These are phyloP conservation scores for Eudemis profundana DNA, from an alignment of 2,888 invertebrate species.

Conservation along the genomic window DNA sequence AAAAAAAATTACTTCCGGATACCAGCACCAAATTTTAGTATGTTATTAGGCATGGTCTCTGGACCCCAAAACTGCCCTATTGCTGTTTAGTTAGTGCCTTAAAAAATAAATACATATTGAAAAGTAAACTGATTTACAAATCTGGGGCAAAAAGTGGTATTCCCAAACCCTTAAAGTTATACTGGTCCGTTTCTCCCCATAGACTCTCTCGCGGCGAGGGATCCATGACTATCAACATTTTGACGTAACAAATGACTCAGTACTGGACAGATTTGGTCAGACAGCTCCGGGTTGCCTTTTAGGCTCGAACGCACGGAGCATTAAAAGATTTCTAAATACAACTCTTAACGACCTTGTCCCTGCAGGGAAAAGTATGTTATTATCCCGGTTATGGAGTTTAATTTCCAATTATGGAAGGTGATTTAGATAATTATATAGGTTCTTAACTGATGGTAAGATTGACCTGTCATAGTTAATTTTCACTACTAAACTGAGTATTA, in stretches of 20 bases:
- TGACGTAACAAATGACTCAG: constrained; percentile 60
- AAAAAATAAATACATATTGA: neutral
- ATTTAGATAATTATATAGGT: constrained; percentile 32
- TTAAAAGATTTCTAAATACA: constrained; percentile 43
- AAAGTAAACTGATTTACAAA: neutral
- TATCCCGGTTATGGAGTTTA: constrained; percentile 37
- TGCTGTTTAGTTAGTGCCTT: too few species aligned
- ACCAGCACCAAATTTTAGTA: too few species aligned
- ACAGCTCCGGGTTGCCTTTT: constrained; percentile 59
- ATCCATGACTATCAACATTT: constrained; percentile 40
- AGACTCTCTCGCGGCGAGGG: neutral
- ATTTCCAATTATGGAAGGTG: constrained; percentile 36
- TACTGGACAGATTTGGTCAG: constrained; percentile 56
- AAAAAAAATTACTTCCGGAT: too few species aligned
- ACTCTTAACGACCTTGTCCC: constrained; percentile 43
- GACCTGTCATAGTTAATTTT: constrained; percentile 1
- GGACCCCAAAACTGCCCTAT: too few species aligned
- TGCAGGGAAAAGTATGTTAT: constrained; percentile 40
- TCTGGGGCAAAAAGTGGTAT: neutral
- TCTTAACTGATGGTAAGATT: constrained; percentile 5
- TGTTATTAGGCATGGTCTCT: too few species aligned
- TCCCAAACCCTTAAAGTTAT: neutral
- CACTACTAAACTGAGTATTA: neutral
- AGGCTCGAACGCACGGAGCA: constrained; percentile 37
- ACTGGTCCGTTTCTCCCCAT: constrained; percentile 16